Conservation (phyloP, 2,797 vertebrate genomes). For the Argyrosomus regius region DNA sequence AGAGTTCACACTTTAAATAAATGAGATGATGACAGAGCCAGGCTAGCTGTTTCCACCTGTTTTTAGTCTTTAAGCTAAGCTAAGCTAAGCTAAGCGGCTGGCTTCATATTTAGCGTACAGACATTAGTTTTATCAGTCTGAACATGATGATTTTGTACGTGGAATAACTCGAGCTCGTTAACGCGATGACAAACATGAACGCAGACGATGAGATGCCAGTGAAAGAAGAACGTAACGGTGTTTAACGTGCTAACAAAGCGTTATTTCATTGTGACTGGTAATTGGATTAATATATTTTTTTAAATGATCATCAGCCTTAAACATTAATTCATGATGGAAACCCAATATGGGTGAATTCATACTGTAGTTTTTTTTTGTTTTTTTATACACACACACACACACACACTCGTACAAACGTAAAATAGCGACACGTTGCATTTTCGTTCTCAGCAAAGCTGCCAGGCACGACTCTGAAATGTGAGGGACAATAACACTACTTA, state of each 20-base stretch:
- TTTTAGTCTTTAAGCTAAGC: too few relatives aligned
- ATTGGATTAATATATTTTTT: constrained; percentile 43
- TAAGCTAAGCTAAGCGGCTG: too few relatives aligned
- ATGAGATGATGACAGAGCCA: too few relatives aligned
- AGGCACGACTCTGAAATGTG: constrained; percentile 32
- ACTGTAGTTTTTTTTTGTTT: constrained; percentile 14
- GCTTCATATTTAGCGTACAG: too few relatives aligned
- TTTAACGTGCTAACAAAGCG: neutral
- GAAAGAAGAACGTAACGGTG: neutral
- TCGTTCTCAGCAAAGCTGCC: constrained; percentile 42
- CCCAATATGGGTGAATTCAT: constrained; percentile 83
- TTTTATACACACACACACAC: constrained; percentile 10
- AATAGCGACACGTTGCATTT: constrained; percentile 1
- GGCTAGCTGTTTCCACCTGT: too few relatives aligned
- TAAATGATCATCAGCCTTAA: constrained; percentile 22
- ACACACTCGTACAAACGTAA: constrained; percentile 14
- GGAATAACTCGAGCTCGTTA: too few relatives aligned
- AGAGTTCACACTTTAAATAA: too few relatives aligned
- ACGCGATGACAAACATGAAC: neutral
- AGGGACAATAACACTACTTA: constrained; percentile 2
- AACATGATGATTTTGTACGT: too few relatives aligned
- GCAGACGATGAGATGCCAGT: neutral
- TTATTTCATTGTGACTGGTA: constrained; percentile 26
- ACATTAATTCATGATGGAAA: constrained; percentile 55
- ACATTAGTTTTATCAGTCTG: too few relatives aligned